These are phyloP conservation scores for Caenorhabditis doughertyi DNA, from an alignment of 2,888 invertebrate species.

Conservation along the genomic window DNA sequence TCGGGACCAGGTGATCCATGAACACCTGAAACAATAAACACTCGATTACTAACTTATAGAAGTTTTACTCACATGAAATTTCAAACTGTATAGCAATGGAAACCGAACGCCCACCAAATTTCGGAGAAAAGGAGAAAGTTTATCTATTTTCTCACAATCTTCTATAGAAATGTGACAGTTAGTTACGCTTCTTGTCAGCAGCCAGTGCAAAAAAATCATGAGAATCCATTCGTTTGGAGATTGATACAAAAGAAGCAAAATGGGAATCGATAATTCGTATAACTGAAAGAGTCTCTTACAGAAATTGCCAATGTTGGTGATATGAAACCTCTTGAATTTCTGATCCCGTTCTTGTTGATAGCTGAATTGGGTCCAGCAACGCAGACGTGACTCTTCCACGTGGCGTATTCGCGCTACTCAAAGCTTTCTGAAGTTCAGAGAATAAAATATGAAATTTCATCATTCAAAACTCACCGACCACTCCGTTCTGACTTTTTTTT, in stretches of 20 bases:
- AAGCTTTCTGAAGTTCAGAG: background rate
- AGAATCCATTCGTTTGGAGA: background rate
- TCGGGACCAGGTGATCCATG: background rate
- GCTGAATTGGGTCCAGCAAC: conserved; percentile 12
- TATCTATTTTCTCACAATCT: background rate
- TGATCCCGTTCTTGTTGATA: background rate
- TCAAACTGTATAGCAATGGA: background rate
- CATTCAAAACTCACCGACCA: background rate
- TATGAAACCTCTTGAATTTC: conserved; percentile 3
- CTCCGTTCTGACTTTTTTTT: background rate
- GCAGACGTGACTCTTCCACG: background rate
- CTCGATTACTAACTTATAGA: too few relatives aligned
- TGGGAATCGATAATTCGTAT: background rate
- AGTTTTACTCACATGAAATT: conserved; percentile 1
- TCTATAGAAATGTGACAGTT: background rate
- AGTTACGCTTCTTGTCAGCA: background rate
- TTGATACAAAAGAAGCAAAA: background rate
- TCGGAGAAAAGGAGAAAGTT: background rate
- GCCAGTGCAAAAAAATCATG: background rate
- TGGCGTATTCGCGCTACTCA: background rate
- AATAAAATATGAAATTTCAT: background rate
- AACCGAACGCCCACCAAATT: background rate
- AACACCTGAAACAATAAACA: background rate
- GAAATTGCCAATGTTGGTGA: background rate
- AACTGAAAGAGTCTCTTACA: background rate